These are phyloP conservation scores for Kryptolebias marmoratus DNA, from an alignment of 2,113 vertebrate species.

Conservation along the genomic window DNA sequence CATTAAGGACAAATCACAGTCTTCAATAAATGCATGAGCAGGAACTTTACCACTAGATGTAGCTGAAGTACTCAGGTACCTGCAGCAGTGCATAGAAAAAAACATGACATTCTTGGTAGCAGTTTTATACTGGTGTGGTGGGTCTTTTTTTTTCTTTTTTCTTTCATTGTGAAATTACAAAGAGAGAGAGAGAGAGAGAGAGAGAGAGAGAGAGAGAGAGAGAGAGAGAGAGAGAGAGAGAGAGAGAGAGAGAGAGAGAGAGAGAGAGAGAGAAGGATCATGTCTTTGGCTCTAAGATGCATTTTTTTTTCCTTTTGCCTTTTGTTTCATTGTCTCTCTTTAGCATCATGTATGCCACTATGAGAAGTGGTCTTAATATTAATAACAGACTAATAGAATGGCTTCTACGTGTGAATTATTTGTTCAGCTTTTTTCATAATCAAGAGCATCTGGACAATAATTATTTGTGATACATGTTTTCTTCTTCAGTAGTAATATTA, in stretches of 20 bases:
- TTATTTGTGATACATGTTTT: background rate
- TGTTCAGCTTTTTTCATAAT: too few species aligned
- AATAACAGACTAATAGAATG: background rate
- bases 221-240: too few species aligned
- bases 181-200: conserved; percentile 17
- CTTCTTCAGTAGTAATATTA: background rate
- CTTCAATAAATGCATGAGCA: conserved; percentile 24
- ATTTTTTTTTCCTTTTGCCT: background rate
- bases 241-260: too few species aligned
- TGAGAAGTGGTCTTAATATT: background rate
- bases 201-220: too few species aligned
- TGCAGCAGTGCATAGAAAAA: conserved; percentile 9
- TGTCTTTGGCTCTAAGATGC: conserved; percentile 7
- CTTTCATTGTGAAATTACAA: conserved; percentile 22
- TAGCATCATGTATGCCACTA: background rate
- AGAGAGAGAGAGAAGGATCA: background rate
- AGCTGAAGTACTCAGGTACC: conserved; percentile 81
- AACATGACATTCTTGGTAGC: conserved; percentile 12
- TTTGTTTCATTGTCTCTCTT: background rate
- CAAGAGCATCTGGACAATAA: background rate
- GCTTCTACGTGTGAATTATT: too few species aligned
- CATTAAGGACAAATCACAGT: conserved; percentile 21
- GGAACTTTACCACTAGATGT: conserved; percentile 80
- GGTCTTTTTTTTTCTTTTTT: conserved; percentile 7
- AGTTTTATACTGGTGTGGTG: conserved; percentile 16